Base-by-base conservation (phyloP, 2,888 invertebrate species). In the Homarus gammarus region DNA sequence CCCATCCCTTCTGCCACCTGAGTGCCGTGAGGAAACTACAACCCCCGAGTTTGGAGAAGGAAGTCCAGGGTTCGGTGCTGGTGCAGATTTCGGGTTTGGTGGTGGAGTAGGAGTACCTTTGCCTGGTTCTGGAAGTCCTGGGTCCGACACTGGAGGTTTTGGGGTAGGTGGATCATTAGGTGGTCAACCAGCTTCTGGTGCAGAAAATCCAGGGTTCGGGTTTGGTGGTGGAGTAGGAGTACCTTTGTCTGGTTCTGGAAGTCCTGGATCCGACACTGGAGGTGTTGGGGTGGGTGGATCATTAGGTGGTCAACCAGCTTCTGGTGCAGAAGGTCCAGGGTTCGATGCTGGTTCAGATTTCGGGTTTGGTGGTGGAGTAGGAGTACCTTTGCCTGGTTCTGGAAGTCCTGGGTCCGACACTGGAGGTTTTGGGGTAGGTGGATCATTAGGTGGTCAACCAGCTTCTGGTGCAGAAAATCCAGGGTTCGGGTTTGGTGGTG, bases 1-100 rank as follows among this genome's bases (percentile, higher is more conserved):
- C 40, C 73, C 73, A 40, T 73, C 73, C n/a, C 40, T 73, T 22
- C 56, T 56, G 3, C 38, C 73, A 36, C 36, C 33, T 10, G 73
- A 73, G 27, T 73, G 73, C 40, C 73, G 36, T 36, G 22, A 49
- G 27, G 64, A 3, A 56, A 56, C 18, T 56, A 15, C 56, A 18
- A 22, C 22, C 12, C 22, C 22, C 12, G 64, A 64, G 8, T 2
- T 27, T 27, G 64, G 64, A 64, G 6, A 8, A 64, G 27, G 27
- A 27, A 27, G 31, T 56, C 56, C 56, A 18, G 56, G 56, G 22
- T 56, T 56, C 22, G 56, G 22, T 56, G 56, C 18, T 18, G 56
- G 56, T 22, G 56, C 64, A 27, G 31, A 6, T n/a, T n/a, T n/a
- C n/a, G n/a, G n/a, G n/a, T n/a, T n/a, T 22, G 22, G 56, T 0